Evolutionary conservation across 1,140 invertebrate genomes (phyloP).

Genomic region (Caerostris extrusa): DNA sequence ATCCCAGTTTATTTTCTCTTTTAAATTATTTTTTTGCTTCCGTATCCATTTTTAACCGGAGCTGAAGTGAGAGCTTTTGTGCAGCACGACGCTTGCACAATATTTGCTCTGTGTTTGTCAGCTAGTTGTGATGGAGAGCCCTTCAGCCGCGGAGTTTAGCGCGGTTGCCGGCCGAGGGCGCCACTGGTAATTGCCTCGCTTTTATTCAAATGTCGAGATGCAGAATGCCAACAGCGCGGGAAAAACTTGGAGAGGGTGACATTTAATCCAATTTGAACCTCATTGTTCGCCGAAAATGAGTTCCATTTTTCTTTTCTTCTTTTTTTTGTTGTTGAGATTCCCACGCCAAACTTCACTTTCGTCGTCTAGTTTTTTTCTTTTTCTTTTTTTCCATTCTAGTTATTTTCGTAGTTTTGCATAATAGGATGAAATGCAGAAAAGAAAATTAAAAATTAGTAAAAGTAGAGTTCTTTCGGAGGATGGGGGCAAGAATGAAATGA

Average conservation of each 20-base stretch:
- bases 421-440: not conserved
- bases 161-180: not conserved
- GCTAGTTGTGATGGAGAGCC: not conserved
- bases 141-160: not conserved
- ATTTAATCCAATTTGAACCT: conserved; percentile 38
- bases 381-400: not conserved
- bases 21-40: not conserved
- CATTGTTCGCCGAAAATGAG: conserved; percentile 7
- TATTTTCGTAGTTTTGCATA: not conserved
- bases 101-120: conserved; percentile 10
- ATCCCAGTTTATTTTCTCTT: not conserved
- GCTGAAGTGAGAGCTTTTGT: not conserved
- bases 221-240: not conserved
- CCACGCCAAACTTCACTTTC: not conserved
- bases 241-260: not conserved
- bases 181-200: conserved; percentile 17
- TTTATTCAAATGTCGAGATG: conserved; percentile 4
- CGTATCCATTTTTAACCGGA: not conserved
- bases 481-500: too few relatives aligned
- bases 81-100: not conserved
- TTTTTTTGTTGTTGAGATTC: not conserved
- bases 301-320: not conserved
- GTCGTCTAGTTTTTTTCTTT: not conserved
- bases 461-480: too few relatives aligned
- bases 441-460: not conserved